These are phyloP conservation scores for Microcebus griseorufus DNA, from an alignment of 2,113 vertebrate genomes.

Conservation along the genomic window DNA sequence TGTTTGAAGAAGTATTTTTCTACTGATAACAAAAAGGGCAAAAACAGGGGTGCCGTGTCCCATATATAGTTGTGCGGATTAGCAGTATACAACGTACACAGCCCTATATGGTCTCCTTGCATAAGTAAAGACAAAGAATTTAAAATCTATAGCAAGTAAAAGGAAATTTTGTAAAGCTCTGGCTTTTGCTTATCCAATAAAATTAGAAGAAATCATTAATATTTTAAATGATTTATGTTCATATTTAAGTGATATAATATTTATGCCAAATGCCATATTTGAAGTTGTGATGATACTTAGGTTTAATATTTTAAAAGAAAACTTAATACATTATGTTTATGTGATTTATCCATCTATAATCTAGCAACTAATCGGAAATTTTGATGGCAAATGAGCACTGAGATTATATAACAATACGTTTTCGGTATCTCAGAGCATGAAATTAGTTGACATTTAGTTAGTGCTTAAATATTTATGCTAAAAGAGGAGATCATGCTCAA, in stretches of 20 bases:
- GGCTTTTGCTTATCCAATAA: not conserved
- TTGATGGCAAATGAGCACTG: not conserved
- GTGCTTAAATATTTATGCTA: conserved; percentile 32
- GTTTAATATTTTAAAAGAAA: conserved; percentile 39
- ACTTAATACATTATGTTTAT: not conserved
- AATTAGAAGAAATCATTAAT: conserved; percentile 31
- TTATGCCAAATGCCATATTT: conserved; percentile 35
- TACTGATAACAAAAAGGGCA: not conserved
- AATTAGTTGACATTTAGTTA: conserved; percentile 43
- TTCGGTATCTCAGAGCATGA: conserved; percentile 2
- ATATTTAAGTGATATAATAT: not conserved
- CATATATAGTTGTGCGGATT: not conserved
- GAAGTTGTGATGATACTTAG: conserved; percentile 1
- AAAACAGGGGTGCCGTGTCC: not conserved
- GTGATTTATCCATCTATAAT: conserved; percentile 34
- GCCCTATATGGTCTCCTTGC: not conserved
- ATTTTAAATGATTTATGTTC: conserved; percentile 38
- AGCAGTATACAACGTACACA: not conserved
- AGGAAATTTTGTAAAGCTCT: conserved; percentile 18
- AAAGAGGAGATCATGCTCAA: not conserved
- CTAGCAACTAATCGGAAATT: conserved; percentile 17
- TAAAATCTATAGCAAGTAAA: conserved; percentile 27
- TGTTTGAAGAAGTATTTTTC: conserved; percentile 14
- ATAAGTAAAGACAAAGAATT: conserved; percentile 26
- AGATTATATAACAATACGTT: not conserved